phyloP scores from a whole-genome alignment of 2,113 vertebrate species.

The Plestiodon gilberti region DNA sequence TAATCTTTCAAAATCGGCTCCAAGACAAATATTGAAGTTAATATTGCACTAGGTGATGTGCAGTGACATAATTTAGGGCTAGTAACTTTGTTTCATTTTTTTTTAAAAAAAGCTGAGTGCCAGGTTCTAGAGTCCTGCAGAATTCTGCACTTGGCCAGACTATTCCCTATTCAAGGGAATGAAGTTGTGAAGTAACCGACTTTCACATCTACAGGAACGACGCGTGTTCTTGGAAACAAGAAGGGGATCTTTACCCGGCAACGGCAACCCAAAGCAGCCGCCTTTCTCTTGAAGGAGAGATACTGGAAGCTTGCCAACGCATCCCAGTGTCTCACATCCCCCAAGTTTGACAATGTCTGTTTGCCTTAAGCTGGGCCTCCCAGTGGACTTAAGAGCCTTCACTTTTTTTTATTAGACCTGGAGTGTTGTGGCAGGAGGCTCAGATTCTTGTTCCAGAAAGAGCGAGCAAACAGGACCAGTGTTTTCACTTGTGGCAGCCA shows the following conservation, averaged over 20 bases:
- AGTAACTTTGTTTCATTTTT: not conserved
- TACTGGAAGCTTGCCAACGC: constrained; percentile 95
- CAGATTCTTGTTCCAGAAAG: not conserved
- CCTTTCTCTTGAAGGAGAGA: constrained; percentile 88
- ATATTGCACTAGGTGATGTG: not conserved
- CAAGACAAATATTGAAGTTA: not conserved
- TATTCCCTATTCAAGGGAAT: too few species aligned
- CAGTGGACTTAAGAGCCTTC: not conserved
- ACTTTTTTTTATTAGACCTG: not conserved
- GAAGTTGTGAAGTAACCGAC: too few species aligned
- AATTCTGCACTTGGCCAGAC: not conserved
- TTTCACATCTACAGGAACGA: constrained; percentile 71
- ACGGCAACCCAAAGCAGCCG: constrained; percentile 90
- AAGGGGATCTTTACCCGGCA: constrained; percentile 96
- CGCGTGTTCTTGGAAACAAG: constrained; percentile 88
- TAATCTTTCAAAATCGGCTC: not conserved
- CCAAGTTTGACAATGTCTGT: constrained; percentile 60
- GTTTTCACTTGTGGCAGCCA: not conserved
- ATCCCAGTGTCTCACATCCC: constrained; percentile 74
- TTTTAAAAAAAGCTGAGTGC: not conserved
- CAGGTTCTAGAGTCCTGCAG: not conserved
- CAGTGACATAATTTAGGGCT: not conserved
- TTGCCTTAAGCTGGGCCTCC: not conserved
- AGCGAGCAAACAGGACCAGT: too few species aligned
- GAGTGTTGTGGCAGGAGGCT: not conserved